Evolutionary conservation across 2,888 invertebrate genomes (phyloP), one percentile per base, ranked within the genome.

Genomic region (Sarcophaga caerulescens): DNA sequence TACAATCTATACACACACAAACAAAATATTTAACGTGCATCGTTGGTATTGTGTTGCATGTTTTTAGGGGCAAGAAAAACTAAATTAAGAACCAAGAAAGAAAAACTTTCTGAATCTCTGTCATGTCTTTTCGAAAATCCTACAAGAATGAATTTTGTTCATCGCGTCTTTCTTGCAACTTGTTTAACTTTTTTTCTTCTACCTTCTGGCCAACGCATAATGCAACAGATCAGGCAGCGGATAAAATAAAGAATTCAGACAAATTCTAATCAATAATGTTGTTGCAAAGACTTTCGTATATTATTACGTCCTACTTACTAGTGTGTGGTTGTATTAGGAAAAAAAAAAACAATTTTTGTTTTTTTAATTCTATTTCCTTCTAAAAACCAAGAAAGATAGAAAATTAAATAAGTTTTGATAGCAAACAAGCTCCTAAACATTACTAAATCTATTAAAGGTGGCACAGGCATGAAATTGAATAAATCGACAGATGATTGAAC

Each of bases 61-160:
- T 66, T 47, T 47, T 47, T 47, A 47, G 14, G 11, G 14, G 12
- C 4, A 35, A 60, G 73, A 11, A 2, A 59, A 66, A 25, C 4
- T 8, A 73, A 71, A 23, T 3, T 4, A 57, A 23, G 19, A 68
- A 25, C 1, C 5, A 59, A 71, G 6, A 10, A n/a, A 57, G 23
- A n/a, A 35, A 21, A 19, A 68, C 47, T 75, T 76, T 45, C 35
- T 47, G 21, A 65, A 71, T n/a, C n/a, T n/a, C n/a, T 62, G 19
- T 80, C 80, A 74, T 81, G 74, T 75, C 66, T 60, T 52, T 52
- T 68, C 74, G 52, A 17, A 75, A 75, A 62, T 69, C 21, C 19
- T 59, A 74, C 47, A 68, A 47, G 81, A 52, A 69, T 60, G 60
- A 10, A 60, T 81, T 74, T 60, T 47, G 68, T 74, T 81, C 45